Evolutionary conservation across 2,888 invertebrate species (phyloP).

Genomic region (Bembecia ichneumoniformis): DNA sequence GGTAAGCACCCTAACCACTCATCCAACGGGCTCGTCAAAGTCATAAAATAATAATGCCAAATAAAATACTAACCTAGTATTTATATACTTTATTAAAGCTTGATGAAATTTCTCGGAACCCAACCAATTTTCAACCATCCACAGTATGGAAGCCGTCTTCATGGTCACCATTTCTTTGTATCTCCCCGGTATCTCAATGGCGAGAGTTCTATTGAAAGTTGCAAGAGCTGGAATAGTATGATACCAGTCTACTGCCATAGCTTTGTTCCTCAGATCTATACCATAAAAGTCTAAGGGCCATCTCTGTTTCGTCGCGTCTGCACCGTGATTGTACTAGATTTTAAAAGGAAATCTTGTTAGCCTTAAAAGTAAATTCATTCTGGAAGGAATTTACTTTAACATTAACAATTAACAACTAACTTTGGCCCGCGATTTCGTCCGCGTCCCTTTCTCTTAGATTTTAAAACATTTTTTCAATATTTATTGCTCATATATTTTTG

Average conservation of each 20-base stretch:
- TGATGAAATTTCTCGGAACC: slow-evolving; percentile 41
- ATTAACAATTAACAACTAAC: not conserved
- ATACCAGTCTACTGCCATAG: slow-evolving; percentile 51
- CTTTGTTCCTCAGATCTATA: slow-evolving; percentile 44
- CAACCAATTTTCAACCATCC: slow-evolving; percentile 65
- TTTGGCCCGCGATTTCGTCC: no score
- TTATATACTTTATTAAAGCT: slow-evolving; percentile 49
- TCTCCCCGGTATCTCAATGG: slow-evolving; percentile 42
- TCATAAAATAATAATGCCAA: no score
- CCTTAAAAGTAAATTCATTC: slow-evolving; percentile 2
- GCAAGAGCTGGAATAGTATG: slow-evolving; percentile 40
- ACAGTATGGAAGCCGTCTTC: slow-evolving; percentile 57
- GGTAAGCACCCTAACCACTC: no score
- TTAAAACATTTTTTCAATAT: no score
- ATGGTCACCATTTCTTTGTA: slow-evolving; percentile 46
- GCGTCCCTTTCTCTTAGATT: no score
- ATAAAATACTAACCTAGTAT: slow-evolving; percentile 23
- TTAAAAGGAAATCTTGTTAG: no score
- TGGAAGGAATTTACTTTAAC: not conserved
- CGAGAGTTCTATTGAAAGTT: slow-evolving; percentile 42
- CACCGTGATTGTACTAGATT: slow-evolving; percentile 38
- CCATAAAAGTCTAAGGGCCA: slow-evolving; percentile 36
- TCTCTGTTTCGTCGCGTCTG: slow-evolving; percentile 11
- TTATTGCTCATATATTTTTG: no score
- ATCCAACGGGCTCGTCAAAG: no score